Percentiles rank a stretch among this genome's conserved stretches.
phyloP scores from a whole-genome alignment of 2,888 invertebrate genomes.

The Hypena proboscidalis region DNA sequence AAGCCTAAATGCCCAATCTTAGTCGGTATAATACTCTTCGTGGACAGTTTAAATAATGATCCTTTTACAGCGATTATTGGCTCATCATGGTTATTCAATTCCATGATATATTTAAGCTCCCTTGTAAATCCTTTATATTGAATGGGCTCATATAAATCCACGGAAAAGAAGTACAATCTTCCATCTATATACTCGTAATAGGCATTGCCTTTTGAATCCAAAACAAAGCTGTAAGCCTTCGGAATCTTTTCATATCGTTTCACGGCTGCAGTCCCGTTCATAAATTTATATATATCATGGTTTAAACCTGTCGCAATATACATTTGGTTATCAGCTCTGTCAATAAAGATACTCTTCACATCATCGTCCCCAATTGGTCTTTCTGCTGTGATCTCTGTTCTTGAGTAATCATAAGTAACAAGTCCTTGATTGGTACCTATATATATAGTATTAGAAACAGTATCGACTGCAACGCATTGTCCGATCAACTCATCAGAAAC shows the following conservation, averaged over 20 bases:
- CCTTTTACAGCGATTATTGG: conserved; percentile 75
- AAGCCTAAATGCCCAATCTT: conserved; percentile 74
- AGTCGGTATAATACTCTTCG: conserved; percentile 65
- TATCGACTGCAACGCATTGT: conserved; percentile 72
- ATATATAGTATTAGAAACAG: conserved; percentile 60
- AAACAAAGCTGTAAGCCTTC: conserved; percentile 72
- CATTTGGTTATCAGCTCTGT: conserved; percentile 71
- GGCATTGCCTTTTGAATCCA: conserved; percentile 69
- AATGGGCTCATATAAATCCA: conserved; percentile 70
- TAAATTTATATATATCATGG: conserved; percentile 70
- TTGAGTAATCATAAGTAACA: conserved; percentile 68
- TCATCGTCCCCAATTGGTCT: conserved; percentile 79
- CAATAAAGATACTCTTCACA: conserved; percentile 72
- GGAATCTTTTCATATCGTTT: conserved; percentile 73
- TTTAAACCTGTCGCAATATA: conserved; percentile 71
- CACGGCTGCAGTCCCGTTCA: conserved; percentile 74
- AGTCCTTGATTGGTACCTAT: conserved; percentile 78
- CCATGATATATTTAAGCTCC: conserved; percentile 72
- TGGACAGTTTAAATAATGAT: conserved; percentile 63
- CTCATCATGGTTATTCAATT: conserved; percentile 71
- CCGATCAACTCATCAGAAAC: conserved; percentile 70
- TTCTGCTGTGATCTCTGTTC: conserved; percentile 68
- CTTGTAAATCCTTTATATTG: conserved; percentile 78
- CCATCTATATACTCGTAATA: conserved; percentile 78
- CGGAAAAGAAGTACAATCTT: conserved; percentile 70